Base-by-base conservation (phyloP, 2,888 invertebrate species). In the Drosophila barbarae region DNA sequence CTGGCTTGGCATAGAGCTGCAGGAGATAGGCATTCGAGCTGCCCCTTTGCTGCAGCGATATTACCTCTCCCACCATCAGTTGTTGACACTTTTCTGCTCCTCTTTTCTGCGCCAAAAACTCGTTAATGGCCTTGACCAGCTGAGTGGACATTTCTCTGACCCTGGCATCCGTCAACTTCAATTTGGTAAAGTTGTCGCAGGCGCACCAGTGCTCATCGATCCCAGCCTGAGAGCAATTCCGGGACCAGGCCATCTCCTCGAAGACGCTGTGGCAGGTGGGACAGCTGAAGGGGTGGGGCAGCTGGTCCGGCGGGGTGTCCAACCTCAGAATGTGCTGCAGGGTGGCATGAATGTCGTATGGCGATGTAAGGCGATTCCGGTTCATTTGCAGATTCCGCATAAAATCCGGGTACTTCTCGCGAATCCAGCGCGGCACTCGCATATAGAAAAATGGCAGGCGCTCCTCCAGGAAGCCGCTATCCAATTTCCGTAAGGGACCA, bases 201-300 rank as follows among this genome's bases (percentile, higher is more conserved):
- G 93, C 92, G 84, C 95, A 95, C 95, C 95, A 95, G 82, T 94
- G 94, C 21, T 92, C 90, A 0, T 91, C 90, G 54, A 95, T 92
- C 0, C 91, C 92, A 1, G 92, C 93, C 57, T 94, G 93, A 30
- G 89, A 87, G 81, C 95, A 96, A 5, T 92, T 92, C 30, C 95
- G 90, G 66, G 92, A 91, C 51, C 87, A 86, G 21, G 91, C 90
- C 2, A 93, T 90, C 46, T 91, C 89, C n/a, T 90, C 86, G 60
- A 95, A 93, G 50, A 95, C 81, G 58, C 93, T 93, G 58, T 91
- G 91, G 77, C 95, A 95, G 2, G 89, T 91, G 0, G 92, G 90
- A 84, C 95, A 95, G 12, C 91, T 92, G 51, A 87, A 69, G 2
- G 79, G 76, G 7, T 28, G 47, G 1, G 78, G 67, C 18, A 81